These are phyloP conservation scores for Andrena flavipes DNA, from an alignment of 2,888 invertebrate genomes.

Conservation along the genomic window DNA sequence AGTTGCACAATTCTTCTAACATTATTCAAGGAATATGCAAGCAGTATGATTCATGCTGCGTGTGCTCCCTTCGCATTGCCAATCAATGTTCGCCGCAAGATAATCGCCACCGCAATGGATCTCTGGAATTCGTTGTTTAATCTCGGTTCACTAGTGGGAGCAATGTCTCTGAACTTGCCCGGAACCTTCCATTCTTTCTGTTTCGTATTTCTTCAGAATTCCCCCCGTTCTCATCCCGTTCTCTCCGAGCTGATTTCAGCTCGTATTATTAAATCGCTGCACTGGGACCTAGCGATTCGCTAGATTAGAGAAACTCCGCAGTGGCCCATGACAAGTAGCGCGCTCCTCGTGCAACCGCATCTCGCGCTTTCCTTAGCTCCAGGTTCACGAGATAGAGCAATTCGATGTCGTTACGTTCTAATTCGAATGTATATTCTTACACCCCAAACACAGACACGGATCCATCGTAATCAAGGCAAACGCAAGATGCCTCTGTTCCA, in stretches of 20 bases:
- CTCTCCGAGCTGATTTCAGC: constrained; percentile 26
- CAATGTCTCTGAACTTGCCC: not conserved
- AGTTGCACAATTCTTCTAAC: not conserved
- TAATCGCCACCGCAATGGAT: no score
- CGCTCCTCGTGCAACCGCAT: constrained; percentile 24
- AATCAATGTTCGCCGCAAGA: no score
- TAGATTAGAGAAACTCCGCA: constrained; percentile 41
- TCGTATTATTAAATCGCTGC: constrained; percentile 38
- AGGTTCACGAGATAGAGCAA: not conserved
- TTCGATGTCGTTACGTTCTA: not conserved
- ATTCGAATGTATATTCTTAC: not conserved
- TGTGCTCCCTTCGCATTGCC: no score
- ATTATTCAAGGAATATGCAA: not conserved
- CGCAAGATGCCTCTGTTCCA: no score
- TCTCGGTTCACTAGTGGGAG: not conserved
- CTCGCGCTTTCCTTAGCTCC: not conserved
- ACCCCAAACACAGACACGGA: not conserved
- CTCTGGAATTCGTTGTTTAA: not conserved
- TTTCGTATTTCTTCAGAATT: constrained; percentile 8
- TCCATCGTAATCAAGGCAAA: no score
- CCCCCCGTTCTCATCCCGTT: not conserved
- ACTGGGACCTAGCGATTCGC: constrained; percentile 33
- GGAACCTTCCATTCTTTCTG: not conserved
- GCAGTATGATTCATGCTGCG: not conserved
- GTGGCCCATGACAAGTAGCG: constrained; percentile 20